Percentiles rank a stretch among this genome's conserved stretches.
Conservation (phyloP, 1,140 invertebrate species). For the Bradysia coprophila region DNA sequence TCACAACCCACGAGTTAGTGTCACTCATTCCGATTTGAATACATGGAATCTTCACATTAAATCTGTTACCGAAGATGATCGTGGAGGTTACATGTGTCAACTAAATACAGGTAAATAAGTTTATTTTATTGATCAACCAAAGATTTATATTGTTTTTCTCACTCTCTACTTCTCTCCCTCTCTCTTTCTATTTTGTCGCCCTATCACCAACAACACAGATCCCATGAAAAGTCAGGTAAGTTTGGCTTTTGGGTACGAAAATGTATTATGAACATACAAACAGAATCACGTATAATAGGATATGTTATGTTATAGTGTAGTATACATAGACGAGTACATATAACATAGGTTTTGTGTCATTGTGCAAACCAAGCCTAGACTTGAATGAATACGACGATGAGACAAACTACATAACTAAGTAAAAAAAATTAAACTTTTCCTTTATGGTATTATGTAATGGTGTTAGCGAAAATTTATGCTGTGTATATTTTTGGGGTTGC, state of each 20-base stretch:
- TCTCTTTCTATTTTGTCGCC: constrained; percentile 30
- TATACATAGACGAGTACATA: not conserved
- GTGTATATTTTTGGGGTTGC: not conserved
- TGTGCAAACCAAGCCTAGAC: no score
- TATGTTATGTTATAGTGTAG: not conserved
- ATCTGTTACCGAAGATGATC: constrained; percentile 60
- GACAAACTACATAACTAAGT: no score
- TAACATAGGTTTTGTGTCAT: not conserved
- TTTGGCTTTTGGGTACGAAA: not conserved
- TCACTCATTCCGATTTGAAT: constrained; percentile 56
- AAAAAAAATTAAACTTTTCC: no score
- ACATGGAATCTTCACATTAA: constrained; percentile 74
- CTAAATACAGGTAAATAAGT: no score
- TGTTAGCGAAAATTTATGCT: not conserved
- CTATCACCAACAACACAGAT: no score
- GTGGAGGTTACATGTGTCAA: constrained; percentile 71
- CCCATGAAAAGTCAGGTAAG: constrained; percentile 68
- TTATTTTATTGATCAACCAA: not conserved
- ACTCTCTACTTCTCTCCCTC: no score
- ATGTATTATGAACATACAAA: no score
- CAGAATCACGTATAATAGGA: not conserved
- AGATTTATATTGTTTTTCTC: no score
- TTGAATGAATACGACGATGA: no score
- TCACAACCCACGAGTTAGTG: constrained; percentile 62
- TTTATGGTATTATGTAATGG: no score